phyloP scores from a whole-genome alignment of 2,797 vertebrate genomes.

The Acrossocheilus fasciatus region DNA sequence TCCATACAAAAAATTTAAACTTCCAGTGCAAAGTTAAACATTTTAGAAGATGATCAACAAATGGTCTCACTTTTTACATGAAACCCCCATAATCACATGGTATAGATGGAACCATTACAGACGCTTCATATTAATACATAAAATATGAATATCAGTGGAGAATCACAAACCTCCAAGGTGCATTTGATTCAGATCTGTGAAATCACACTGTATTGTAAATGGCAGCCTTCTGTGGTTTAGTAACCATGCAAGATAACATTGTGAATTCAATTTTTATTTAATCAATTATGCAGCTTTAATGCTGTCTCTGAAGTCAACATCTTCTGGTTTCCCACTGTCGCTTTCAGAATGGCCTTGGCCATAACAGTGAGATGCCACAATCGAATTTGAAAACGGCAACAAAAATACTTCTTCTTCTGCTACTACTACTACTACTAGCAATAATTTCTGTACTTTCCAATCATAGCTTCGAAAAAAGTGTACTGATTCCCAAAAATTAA shows the following conservation, averaged over 20 bases:
- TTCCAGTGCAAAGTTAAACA: not conserved
- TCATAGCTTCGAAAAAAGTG: not conserved
- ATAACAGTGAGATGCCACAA: not conserved
- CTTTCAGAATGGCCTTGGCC: not conserved
- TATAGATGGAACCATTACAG: too few species aligned
- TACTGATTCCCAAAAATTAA: not conserved
- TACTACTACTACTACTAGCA: too few species aligned
- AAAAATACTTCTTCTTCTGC: not conserved
- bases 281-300: not conserved
- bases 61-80: not conserved
- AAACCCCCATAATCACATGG: not conserved
- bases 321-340: not conserved
- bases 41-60: not conserved
- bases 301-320: not conserved
- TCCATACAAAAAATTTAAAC: not conserved
- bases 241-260: not conserved
- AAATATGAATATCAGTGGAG: not conserved
- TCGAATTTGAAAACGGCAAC: not conserved
- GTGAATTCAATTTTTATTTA: not conserved
- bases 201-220: not conserved
- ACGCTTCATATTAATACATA: not conserved
- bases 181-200: conserved; percentile 14
- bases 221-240: not conserved
- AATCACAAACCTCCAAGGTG: not conserved
- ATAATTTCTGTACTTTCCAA: too few species aligned